Percentiles rank a stretch among this genome's conserved stretches.
phyloP scores from a whole-genome alignment of 2,113 vertebrate genomes.

The Kobus ellipsiprymnus region DNA sequence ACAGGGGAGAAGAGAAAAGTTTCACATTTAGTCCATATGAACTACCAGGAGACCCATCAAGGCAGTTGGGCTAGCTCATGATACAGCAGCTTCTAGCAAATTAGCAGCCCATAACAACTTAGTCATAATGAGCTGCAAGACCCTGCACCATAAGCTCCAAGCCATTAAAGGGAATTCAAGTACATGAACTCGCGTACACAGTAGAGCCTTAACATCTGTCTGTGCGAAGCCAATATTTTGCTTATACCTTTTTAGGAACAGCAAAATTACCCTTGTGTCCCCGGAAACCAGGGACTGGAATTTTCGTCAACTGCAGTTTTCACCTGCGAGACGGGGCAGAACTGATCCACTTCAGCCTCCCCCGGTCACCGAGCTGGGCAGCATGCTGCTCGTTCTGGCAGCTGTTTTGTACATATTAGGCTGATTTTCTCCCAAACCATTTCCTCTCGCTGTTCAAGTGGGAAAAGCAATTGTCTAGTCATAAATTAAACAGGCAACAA shows the following conservation, averaged over 20 bases:
- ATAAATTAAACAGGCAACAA: conserved; percentile 31
- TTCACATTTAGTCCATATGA: conserved; percentile 44
- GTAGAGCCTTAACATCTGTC: conserved; percentile 79
- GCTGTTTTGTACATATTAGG: conserved; percentile 18
- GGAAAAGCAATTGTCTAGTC: neutral
- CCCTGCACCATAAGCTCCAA: conserved; percentile 64
- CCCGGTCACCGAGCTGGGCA: neutral
- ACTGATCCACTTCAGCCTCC: neutral
- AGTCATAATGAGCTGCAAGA: conserved; percentile 67
- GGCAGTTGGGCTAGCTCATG: conserved; percentile 62
- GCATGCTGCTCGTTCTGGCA: conserved; percentile 18
- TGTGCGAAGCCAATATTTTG: conserved; percentile 67
- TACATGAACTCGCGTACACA: conserved; percentile 70
- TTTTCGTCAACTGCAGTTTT: conserved; percentile 63
- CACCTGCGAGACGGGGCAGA: conserved; percentile 63
- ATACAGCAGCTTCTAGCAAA: conserved; percentile 71
- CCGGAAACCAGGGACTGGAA: conserved; percentile 68
- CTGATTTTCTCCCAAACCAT: neutral
- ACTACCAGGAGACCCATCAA: conserved; percentile 64
- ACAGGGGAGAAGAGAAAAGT: conserved; percentile 52
- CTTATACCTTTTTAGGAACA: conserved; percentile 70
- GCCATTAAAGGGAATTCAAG: conserved; percentile 74
- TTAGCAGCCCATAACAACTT: conserved; percentile 69
- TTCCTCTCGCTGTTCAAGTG: conserved; percentile 5
- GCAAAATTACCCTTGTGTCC: conserved; percentile 69